phyloP scores from a whole-genome alignment of 2,888 invertebrate species.

The Napeogenes inachia region DNA sequence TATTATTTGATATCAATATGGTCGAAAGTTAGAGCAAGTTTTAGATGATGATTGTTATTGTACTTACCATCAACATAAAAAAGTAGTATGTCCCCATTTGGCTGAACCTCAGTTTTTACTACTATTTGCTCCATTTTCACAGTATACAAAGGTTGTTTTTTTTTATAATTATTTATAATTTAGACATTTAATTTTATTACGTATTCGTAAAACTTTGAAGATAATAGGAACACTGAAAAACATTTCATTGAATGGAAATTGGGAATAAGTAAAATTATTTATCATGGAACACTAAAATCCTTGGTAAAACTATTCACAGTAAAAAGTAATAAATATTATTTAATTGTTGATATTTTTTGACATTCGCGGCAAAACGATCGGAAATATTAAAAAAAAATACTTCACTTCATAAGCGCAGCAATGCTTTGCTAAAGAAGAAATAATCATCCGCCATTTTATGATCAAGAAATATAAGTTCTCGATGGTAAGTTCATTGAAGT shows the following conservation, averaged over 20 bases:
- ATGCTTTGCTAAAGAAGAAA: slow-evolving; percentile 41
- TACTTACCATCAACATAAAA: slow-evolving; percentile 67
- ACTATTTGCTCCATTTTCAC: slow-evolving; percentile 55
- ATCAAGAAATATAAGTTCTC: neutral
- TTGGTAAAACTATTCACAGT: neutral
- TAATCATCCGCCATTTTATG: slow-evolving; percentile 30
- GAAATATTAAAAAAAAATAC: slow-evolving; percentile 37
- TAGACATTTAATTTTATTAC: neutral
- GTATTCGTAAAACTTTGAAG: too few species aligned
- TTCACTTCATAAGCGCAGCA: slow-evolving; percentile 47
- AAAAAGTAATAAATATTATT: neutral
- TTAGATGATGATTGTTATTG: neutral
- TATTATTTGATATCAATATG: neutral
- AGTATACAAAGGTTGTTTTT: slow-evolving; percentile 2
- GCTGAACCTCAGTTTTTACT: slow-evolving; percentile 60
- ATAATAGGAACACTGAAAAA: too few species aligned
- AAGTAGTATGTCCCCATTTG: slow-evolving; percentile 63
- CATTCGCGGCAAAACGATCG: slow-evolving; percentile 53
- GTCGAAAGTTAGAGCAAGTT: neutral
- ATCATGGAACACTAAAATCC: slow-evolving; percentile 3
- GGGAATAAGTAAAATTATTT: neutral
- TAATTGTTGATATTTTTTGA: slow-evolving; percentile 41
- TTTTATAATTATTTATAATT: slow-evolving; percentile 1
- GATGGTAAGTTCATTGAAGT: too few species aligned
- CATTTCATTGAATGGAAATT: too few species aligned